Evolutionary conservation across 2,113 vertebrate genomes (phyloP).

Genomic region (Alligator mississippiensis): DNA sequence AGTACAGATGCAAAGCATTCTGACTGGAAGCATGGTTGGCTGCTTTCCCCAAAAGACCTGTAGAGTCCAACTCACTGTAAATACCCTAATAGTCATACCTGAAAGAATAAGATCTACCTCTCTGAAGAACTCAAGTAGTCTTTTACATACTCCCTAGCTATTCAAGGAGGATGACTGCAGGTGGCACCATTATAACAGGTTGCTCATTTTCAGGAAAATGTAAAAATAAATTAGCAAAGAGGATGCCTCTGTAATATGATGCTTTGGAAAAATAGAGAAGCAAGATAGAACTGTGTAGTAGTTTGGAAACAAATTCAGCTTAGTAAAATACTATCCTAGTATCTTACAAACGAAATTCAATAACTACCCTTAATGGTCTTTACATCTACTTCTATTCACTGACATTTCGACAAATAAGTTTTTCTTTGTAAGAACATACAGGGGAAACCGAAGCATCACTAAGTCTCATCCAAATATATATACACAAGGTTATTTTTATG

Average conservation of each 20-base stretch:
- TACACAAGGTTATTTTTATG: background rate
- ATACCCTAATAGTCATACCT: background rate
- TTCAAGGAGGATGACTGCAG: background rate
- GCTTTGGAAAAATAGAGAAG: background rate
- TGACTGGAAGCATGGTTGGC: background rate
- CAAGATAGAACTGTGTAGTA: background rate
- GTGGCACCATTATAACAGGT: background rate
- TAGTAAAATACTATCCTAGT: background rate
- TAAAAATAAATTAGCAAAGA: background rate
- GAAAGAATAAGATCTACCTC: background rate
- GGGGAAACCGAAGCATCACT: background rate
- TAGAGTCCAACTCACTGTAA: background rate
- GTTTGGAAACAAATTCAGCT: background rate
- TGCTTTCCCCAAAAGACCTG: background rate
- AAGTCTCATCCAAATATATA: background rate
- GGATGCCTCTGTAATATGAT: background rate
- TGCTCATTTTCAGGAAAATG: background rate
- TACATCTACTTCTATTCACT: background rate
- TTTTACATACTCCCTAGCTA: background rate
- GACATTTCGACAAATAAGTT: background rate
- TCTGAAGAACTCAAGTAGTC: background rate
- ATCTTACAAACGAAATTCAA: background rate
- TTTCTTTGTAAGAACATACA: background rate
- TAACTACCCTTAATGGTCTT: background rate
- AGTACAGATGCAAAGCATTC: background rate